Conservation (phyloP, 2,113 vertebrate species). For the Delphinapterus leucas region DNA sequence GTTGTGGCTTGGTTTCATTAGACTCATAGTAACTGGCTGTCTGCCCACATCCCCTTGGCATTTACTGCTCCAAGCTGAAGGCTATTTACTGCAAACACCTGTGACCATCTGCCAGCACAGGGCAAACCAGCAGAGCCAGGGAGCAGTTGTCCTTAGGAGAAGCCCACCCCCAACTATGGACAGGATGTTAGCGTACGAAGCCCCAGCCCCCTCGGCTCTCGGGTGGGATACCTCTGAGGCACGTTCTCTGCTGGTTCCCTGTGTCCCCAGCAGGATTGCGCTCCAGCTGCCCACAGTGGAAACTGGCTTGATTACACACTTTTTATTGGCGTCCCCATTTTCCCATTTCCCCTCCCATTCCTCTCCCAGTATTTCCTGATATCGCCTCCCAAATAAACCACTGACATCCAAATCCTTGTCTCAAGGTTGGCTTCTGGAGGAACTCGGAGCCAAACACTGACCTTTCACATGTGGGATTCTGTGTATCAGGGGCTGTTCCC, state of each 20-base stretch:
- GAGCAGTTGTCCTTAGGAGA: not conserved
- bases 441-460: not conserved
- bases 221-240: not conserved
- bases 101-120: not conserved
- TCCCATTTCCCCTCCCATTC: too few species aligned
- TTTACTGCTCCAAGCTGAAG: not conserved
- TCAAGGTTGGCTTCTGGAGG: not conserved
- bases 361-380: not conserved
- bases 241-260: not conserved
- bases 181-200: not conserved
- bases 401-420: not conserved
- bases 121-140: not conserved
- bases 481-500: not conserved
- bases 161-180: not conserved
- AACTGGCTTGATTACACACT: not conserved
- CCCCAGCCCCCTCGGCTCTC: accelerated
- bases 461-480: not conserved
- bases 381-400: not conserved
- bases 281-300: not conserved
- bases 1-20: not conserved
- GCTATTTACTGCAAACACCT: not conserved
- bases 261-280: too few species aligned
- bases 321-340: not conserved
- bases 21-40: not conserved
- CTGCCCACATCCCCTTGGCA: too few species aligned